A percentile compares a stretch with the other conserved stretches of the same genome.
Evolutionary conservation across 2,888 invertebrate genomes (phyloP).

Genomic region (Tanypteryx hageni): DNA sequence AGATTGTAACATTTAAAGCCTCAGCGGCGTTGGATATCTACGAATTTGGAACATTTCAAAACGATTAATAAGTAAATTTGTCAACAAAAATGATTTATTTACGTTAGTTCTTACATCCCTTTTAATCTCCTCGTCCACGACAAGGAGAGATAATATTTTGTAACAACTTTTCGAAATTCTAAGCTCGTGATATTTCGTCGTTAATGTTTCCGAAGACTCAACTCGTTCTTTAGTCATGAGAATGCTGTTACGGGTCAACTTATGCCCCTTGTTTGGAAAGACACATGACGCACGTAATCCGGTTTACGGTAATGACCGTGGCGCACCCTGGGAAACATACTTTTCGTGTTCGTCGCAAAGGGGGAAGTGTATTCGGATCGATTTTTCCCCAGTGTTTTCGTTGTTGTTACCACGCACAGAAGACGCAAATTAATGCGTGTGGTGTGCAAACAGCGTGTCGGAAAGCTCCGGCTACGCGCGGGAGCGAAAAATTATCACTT

Average conservation of each 20-base stretch:
- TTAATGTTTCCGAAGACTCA: not conserved
- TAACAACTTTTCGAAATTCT: not conserved
- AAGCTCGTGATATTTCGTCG: not conserved
- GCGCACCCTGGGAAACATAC: not conserved
- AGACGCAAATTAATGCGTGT: not conserved
- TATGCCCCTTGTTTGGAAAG: not conserved
- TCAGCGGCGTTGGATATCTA: too few relatives aligned
- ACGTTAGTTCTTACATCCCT: not conserved
- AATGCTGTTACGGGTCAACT: slow-evolving; percentile 31
- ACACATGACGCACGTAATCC: slow-evolving; percentile 13
- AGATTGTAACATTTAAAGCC: too few relatives aligned
- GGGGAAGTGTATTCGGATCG: not conserved
- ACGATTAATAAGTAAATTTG: too few relatives aligned
- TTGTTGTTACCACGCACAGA: too few relatives aligned
- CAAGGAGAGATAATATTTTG: not conserved
- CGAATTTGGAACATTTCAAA: too few relatives aligned
- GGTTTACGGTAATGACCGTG: slow-evolving; percentile 35
- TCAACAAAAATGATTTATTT: too few relatives aligned
- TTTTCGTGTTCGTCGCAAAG: not conserved
- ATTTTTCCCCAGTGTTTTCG: not conserved
- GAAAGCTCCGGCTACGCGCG: not conserved
- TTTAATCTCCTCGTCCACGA: slow-evolving; percentile 6
- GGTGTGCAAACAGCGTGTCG: not conserved
- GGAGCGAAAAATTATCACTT: not conserved
- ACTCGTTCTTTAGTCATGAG: not conserved